A percentile compares a stretch with the other conserved stretches of the same genome.
phyloP scores from a whole-genome alignment of 2,888 invertebrate genomes.

The Diploptera punctata region DNA sequence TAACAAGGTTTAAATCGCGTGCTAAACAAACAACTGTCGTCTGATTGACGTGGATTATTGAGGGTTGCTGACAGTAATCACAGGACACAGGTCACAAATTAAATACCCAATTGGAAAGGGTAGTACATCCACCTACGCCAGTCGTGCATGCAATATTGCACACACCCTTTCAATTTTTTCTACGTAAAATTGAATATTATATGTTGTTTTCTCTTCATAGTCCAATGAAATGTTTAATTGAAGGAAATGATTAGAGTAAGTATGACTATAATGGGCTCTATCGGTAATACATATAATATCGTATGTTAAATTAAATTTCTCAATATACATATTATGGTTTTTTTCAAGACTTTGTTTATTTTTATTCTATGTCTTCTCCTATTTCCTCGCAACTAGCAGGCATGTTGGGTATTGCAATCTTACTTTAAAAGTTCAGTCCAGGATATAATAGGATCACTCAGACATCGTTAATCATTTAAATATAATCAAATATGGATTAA shows the following conservation, averaged over 20 bases:
- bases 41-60: conserved; percentile 12
- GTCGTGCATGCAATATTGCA: not conserved
- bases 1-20: not conserved
- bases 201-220: not conserved
- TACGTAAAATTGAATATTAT: not conserved
- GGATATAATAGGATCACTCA: no score
- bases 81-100: conserved; percentile 19
- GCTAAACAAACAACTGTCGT: conserved; percentile 19
- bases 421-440: no score
- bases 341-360: no score
- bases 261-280: not conserved
- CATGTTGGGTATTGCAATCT: no score
- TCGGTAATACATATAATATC: not conserved
- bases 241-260: not conserved
- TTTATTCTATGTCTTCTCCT: no score
- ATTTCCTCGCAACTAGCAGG: no score
- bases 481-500: no score
- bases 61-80: conserved; percentile 23
- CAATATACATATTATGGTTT: not conserved
- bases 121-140: no score
- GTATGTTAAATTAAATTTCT: not conserved
- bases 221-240: not conserved
- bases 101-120: not conserved
- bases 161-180: not conserved
- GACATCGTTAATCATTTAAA: no score